Evolutionary conservation across 1,140 invertebrate genomes (phyloP).

Genomic region (Elymnias hypermnestra): DNA sequence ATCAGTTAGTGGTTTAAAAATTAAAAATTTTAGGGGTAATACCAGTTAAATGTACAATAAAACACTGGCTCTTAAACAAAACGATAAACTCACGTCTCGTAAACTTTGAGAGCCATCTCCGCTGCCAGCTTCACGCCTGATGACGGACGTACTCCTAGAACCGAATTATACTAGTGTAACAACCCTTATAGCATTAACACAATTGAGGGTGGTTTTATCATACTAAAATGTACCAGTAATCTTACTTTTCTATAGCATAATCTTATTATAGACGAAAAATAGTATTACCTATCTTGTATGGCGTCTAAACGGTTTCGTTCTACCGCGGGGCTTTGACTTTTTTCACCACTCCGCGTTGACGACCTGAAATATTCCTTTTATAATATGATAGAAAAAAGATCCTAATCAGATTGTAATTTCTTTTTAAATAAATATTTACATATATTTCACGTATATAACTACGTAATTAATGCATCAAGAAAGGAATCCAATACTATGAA

Average conservation of each 20-base stretch:
- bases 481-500: too few relatives aligned
- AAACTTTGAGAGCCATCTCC: constrained; percentile 56
- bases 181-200: too few relatives aligned
- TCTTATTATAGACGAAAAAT: neutral
- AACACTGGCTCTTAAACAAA: constrained; percentile 3
- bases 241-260: too few relatives aligned
- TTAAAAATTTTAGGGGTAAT: too few relatives aligned
- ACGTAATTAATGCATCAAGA: too few relatives aligned
- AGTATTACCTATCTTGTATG: constrained; percentile 49
- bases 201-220: too few relatives aligned
- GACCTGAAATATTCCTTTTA: constrained; percentile 31
- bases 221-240: too few relatives aligned
- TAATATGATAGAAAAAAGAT: too few relatives aligned
- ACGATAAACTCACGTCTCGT: constrained; percentile 36
- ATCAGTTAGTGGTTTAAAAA: too few relatives aligned
- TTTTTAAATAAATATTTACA: too few relatives aligned
- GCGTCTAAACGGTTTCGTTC: constrained; percentile 49
- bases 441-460: too few relatives aligned
- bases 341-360: constrained; percentile 56
- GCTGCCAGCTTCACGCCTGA: constrained; percentile 34
- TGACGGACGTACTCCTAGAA: constrained; percentile 35
- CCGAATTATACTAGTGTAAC: constrained; percentile 1
- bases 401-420: too few relatives aligned
- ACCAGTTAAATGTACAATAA: neutral
- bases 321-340: constrained; percentile 54